Evolutionary conservation across 2,797 vertebrate species (phyloP).

Genomic region (Hapalemur alaotrensis): DNA sequence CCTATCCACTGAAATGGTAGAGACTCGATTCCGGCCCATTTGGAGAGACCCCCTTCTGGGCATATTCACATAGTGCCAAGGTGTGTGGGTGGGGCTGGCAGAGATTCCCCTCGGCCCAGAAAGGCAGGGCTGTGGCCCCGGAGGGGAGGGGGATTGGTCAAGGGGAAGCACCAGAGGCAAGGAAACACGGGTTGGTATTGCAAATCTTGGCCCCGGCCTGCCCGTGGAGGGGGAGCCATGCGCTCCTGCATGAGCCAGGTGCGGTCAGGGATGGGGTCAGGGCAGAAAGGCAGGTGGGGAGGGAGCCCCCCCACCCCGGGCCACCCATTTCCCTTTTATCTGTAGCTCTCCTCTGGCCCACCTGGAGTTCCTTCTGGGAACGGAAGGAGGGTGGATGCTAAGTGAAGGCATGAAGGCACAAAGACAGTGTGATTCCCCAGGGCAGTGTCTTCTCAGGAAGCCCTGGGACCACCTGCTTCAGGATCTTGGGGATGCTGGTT

Average conservation of each 20-base stretch:
- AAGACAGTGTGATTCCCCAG: background rate
- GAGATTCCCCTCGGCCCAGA: background rate
- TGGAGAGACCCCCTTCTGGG: background rate
- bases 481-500: background rate
- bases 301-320: background rate
- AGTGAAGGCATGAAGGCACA: background rate
- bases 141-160: background rate
- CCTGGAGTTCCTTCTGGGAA: background rate
- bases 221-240: background rate
- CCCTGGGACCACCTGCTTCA: background rate
- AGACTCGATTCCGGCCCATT: background rate
- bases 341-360: background rate
- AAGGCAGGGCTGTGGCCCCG: background rate
- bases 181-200: background rate
- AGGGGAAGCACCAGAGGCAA: background rate
- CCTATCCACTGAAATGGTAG: background rate
- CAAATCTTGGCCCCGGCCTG: background rate
- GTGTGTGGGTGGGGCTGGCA: background rate
- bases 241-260: background rate
- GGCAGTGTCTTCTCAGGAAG: background rate
- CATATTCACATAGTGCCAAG: fast-evolving
- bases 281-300: background rate
- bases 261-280: background rate
- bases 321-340: background rate
- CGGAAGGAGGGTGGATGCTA: background rate